Base-by-base conservation (phyloP, 2,888 invertebrate species). In the Halocaridina rubra region DNA sequence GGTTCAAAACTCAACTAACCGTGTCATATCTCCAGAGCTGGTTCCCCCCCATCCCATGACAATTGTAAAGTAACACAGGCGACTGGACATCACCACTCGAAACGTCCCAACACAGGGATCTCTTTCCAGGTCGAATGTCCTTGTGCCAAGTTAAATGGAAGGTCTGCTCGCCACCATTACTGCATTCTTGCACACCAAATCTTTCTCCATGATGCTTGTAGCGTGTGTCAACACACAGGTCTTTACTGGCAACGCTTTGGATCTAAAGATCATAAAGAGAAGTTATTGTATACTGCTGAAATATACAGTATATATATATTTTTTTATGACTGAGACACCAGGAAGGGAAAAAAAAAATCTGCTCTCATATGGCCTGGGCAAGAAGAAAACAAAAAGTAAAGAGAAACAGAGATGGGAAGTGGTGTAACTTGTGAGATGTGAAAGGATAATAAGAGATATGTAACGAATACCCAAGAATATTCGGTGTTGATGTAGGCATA, bases 21-120 rank as follows among this genome's bases (percentile, higher is more conserved):
- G 92, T 90, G 89, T 95, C 93, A 90, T 96, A 98, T 89, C 93
- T 93, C 96, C 97, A 98, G 88, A 95, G 93, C 91, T 98, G 98
- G 91, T 98, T 98, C 1, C 98, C 98, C 84, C 96, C 95, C 90
- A 95, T 94, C 0, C 96, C 95, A 90, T 98, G 98, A 89, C 98
- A 98, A 16, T 93, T 93, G 92, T 95, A 98, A 86, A 98, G 91
- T 24, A 94, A 92, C 0, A 98, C 92, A 0, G 96, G 94, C 1
- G 96, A 94, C 90, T 94, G 94, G 0, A 93, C 91, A 3, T 93
- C 92, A 0, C 94, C 93, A 85, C 94, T 93, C 0, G 93, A 92
- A 0, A 97, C 95, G 90, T 98, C 98, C 92, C 97, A 95, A 90
- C 98, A 98, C 88, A 96, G 93, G 3, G 95, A 92, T 0, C 92